Base-by-base conservation (phyloP, 2,888 invertebrate species). In the Calliphora vomitoria region DNA sequence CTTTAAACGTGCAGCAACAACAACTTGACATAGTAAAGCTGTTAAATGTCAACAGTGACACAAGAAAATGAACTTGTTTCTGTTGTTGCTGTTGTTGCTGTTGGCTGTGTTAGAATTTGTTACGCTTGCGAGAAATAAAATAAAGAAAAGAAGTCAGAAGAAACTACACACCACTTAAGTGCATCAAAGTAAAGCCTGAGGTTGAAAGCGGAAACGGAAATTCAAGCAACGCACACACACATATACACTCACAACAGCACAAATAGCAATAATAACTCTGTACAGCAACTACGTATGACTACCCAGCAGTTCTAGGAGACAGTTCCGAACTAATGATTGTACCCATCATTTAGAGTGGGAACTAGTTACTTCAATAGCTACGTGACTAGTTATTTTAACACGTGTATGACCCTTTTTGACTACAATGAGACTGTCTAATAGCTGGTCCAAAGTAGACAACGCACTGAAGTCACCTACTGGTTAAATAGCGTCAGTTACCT, bases 131-230 rank as follows among this genome's bases (percentile, higher is more conserved):
- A 18, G 38, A 3, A 68, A 41, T 10, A 13, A 50, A 41, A 20
- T n/a, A 58, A 68, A 3, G 18, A 58, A 38, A 41, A 62, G 8
- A 44, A 47, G 41, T 8, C 20, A 31, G n/a, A n/a, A 66, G 20
- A 68, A 31, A 62, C 11, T 35, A 44, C 0, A 5, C 31, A 66
- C 1, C 60, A 83, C 71, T 76, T 76, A 80, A 78, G 78, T 81
- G 78, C 47, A 55, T 50, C 64, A 60, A 75, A 83, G 66, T 78
- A 38, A 50, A 53, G 72, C 81, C 84, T 80, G 80, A 47, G 62
- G 76, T 74, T 72, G 81, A 58, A 69, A 68, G 55, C 76, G 81
- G 81, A 84, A 82, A 87, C 84, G 87, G 87, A 87, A 84, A 84
- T 84, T 81, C 64, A 79, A 82, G 53, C 75, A 75, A 80, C 13